Evolutionary conservation across 2,888 invertebrate species (phyloP).

Genomic region (Notodonta ziczac): DNA sequence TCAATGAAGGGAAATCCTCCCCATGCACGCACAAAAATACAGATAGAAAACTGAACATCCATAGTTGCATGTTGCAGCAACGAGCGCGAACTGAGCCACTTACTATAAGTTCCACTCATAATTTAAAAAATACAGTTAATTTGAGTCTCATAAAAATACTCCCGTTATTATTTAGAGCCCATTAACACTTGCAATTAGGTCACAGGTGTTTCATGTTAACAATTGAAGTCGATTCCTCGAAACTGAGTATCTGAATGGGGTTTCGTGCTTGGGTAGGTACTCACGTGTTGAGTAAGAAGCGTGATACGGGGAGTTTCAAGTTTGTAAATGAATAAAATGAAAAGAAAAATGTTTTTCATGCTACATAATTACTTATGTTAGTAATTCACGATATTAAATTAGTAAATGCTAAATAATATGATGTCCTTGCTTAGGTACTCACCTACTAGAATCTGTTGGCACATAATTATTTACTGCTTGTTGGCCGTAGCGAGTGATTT

Average conservation of each 20-base stretch:
- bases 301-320: conserved; percentile 22
- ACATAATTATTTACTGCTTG: too few species aligned
- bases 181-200: conserved; percentile 43
- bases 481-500: too few species aligned
- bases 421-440: too few species aligned
- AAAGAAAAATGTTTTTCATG: too few species aligned
- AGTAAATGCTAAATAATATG: too few species aligned
- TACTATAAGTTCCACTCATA: conserved; percentile 60
- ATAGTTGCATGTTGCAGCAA: conserved; percentile 61
- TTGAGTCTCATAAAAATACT: conserved; percentile 35
- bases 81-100: conserved; percentile 30
- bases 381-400: too few species aligned
- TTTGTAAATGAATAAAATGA: too few species aligned
- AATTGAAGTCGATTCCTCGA: conserved; percentile 53
- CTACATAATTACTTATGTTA: too few species aligned
- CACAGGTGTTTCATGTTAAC: conserved; percentile 63
- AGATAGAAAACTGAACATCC: conserved; percentile 48
- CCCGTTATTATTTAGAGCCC: conserved; percentile 44
- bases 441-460: too few species aligned
- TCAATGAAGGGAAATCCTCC: conserved; percentile 89
- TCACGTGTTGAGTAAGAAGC: background rate
- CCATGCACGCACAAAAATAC: conserved; percentile 45
- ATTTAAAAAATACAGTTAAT: conserved; percentile 49
- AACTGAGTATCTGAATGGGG: conserved; percentile 33
- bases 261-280: conserved; percentile 17